A percentile compares a stretch with the other conserved stretches of the same genome.
Evolutionary conservation across 2,888 invertebrate genomes (phyloP).

Genomic region (Cylloceria caligata): DNA sequence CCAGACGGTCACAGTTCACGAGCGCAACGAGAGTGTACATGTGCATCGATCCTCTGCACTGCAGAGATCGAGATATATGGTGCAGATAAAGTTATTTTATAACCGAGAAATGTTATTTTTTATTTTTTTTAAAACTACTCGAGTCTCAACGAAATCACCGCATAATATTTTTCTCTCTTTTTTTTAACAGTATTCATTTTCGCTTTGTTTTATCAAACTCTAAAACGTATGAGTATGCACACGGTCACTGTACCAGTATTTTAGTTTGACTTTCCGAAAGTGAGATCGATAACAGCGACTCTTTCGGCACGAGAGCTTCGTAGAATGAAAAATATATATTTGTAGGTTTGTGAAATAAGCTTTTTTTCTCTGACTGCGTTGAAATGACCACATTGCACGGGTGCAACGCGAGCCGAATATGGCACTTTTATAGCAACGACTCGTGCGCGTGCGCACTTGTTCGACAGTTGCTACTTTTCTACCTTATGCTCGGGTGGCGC

Average conservation of each 20-base stretch:
- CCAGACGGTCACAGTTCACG: slow-evolving; percentile 46
- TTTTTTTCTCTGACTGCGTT: too few species aligned
- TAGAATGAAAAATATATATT: not conserved
- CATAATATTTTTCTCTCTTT: not conserved
- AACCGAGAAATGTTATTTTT: not conserved
- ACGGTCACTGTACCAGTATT: not conserved
- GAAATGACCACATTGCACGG: too few species aligned
- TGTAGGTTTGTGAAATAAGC: not conserved
- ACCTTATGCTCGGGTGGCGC: too few species aligned
- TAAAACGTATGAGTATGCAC: not conserved
- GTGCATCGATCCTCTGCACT: slow-evolving; percentile 18
- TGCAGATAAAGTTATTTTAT: not conserved
- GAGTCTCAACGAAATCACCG: not conserved
- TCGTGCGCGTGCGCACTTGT: too few species aligned
- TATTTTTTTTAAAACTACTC: not conserved
- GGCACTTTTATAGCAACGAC: too few species aligned
- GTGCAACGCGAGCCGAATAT: too few species aligned
- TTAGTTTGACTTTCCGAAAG: not conserved
- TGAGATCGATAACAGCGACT: not conserved
- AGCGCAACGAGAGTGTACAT: not conserved
- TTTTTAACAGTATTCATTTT: not conserved
- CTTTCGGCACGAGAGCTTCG: not conserved
- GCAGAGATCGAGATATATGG: not conserved
- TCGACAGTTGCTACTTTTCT: too few species aligned
- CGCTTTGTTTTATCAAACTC: not conserved